Evolutionary conservation across 53 echinoderm and acorn worm species (phyloP), one percentile per base, ranked within the genome.

Genomic region (Temnopleurus reevesii): DNA sequence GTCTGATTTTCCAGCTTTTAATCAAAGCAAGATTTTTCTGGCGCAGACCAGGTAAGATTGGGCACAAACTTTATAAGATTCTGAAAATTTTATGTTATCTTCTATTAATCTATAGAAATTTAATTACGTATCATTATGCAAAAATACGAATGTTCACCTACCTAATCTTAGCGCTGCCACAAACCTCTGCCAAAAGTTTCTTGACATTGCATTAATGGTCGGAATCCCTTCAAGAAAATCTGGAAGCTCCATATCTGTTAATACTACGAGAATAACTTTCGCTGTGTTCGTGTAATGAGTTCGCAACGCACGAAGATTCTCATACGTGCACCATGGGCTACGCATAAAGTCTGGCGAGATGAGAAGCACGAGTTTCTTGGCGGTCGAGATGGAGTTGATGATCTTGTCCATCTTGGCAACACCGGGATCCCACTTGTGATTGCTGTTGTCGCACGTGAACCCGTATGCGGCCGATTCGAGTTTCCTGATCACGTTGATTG

Each of bases 121-220:
- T n/a, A n/a, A n/a, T n/a, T n/a, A n/a, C n/a, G n/a, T n/a, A n/a
- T n/a, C n/a, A n/a, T n/a, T n/a, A n/a, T n/a, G n/a, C n/a, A n/a
- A n/a, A n/a, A n/a, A n/a, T n/a, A n/a, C n/a, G n/a, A n/a, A n/a
- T n/a, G n/a, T n/a, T n/a, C 25, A 83, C 96, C 93, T 89, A 98
- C 98, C 95, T 66, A 96, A 90, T 77, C 91, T 94, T 18, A 98
- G 71, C 3, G 98, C 93, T 15, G 93, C 94, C n/a, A 98, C 92
- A 91, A 98, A 95, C 9, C 91, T 92, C 88, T 92, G 98, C 95
- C 95, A 98, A 84, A 98, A 98, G 89, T 86, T 98, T 77, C 91
- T 96, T 33, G 98, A 94, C 86, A 91, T 76, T 7, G 95, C 94
- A 33, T 96, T 76, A 31, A 98, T 93, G 56, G 93, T 91, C 13